Base-by-base conservation (phyloP, 2,113 vertebrate genomes). In the Oreochromis tanganicae region DNA sequence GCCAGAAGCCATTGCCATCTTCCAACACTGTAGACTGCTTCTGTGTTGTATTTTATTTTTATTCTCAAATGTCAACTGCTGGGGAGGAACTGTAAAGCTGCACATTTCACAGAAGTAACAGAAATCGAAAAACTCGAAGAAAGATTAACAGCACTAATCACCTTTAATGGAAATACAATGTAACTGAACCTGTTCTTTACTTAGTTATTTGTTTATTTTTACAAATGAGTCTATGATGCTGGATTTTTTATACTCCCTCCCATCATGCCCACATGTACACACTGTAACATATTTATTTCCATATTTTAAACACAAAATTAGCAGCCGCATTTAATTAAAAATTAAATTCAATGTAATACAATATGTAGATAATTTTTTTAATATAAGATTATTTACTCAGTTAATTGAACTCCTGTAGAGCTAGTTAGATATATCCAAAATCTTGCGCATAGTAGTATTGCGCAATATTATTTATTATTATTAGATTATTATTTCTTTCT, bases 151-250 rank as follows among this genome's bases (percentile, higher is more conserved):
- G 88, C 87, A 85, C 46, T 4, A 57, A 7, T 48, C 83, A 91
- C 78, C 94, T 93, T 94, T 79, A 93, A 95, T 94, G 88, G 88
- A 95, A 95, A 95, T 95, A 79, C 88, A 80, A 89, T 91, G 79
- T 93, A 85, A 93, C 93, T 93, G 82, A 92, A 91, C 54, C 73
- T 61, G 34, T 92, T 90, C 85, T 29, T 89, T 79, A 52, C 11
- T 21, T 8, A 66, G 6, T 66, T 66, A 38, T 71, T 71, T 79
- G 34, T 13, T 68, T 68, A 68, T 71, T 71, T 79, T 87, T 43
- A 41, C n/a, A 57, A 90, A 92, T 93, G 73, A 66, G 81, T 86
- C 41, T 38, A 21, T 46, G 29, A 83, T 56, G 32, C 29, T 27
- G 41, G 59, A 80, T 84, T 89, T 82, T 63, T 63, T 91, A 21